A percentile compares a stretch with the other conserved stretches of the same genome.
phyloP scores from a whole-genome alignment of 1,140 invertebrate genomes.

The Amphibalanus amphitrite region DNA sequence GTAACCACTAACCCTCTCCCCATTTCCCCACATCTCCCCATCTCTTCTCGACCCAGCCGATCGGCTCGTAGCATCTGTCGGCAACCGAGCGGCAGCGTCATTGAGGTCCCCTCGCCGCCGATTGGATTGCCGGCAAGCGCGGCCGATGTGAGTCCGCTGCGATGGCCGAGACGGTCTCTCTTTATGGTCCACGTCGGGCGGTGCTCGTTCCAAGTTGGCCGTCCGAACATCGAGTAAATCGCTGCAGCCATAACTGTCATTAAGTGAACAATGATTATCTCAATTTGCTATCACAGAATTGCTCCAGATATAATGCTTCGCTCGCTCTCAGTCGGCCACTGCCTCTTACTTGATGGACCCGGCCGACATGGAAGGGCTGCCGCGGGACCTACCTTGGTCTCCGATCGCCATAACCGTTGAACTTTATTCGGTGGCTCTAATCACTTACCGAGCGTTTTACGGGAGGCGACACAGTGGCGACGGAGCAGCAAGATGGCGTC shows the following conservation, averaged over 20 bases:
- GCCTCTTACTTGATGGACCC: background rate
- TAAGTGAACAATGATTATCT: conserved; percentile 2
- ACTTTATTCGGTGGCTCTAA: background rate
- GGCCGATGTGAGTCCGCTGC: too few species aligned
- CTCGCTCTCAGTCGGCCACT: background rate
- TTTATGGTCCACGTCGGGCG: background rate
- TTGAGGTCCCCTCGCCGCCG: too few species aligned
- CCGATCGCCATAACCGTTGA: background rate
- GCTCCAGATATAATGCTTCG: background rate
- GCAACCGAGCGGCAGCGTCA: too few species aligned
- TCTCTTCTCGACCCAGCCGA: too few species aligned
- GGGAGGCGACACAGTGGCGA: background rate
- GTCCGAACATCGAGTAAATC: background rate
- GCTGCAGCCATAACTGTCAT: background rate
- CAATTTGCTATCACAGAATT: background rate
- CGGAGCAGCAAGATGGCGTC: background rate
- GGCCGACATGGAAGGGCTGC: background rate
- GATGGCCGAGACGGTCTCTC: background rate
- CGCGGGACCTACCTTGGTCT: background rate
- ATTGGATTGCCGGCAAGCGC: background rate
- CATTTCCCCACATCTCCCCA: too few species aligned
- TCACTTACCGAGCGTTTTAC: background rate
- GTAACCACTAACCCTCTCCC: too few species aligned
- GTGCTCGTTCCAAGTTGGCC: background rate
- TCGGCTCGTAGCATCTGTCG: too few species aligned